A percentile compares a stretch with the other conserved stretches of the same genome.
These are phyloP conservation scores for Macrochelys suwanniensis DNA, from an alignment of 2,797 vertebrate species.

Conservation along the genomic window DNA sequence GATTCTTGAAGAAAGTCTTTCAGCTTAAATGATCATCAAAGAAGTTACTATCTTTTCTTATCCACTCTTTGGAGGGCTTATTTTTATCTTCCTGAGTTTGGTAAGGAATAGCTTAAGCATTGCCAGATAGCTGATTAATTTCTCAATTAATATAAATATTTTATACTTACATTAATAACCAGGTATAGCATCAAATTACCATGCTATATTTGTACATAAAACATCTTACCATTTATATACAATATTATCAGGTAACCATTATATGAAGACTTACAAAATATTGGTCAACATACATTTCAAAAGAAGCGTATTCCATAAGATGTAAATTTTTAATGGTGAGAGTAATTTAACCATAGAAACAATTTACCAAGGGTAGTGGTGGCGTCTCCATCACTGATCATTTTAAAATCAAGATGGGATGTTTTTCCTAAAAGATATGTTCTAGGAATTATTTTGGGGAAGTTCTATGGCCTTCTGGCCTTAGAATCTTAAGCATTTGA, in stretches of 20 bases:
- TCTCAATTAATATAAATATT: background rate
- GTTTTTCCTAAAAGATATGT: background rate
- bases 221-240: background rate
- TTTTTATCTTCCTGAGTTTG: background rate
- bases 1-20: background rate
- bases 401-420: background rate
- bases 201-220: background rate
- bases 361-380: too few relatives aligned
- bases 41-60: background rate
- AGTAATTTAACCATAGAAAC: background rate
- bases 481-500: background rate
- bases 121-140: too few relatives aligned
- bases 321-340: background rate
- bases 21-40: background rate
- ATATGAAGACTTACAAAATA: background rate
- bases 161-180: background rate
- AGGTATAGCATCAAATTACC: background rate
- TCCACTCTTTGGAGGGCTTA: background rate
- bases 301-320: background rate
- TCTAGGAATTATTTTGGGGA: too few relatives aligned
- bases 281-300: background rate
- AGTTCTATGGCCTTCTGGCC: background rate
- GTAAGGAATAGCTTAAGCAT: too few relatives aligned
- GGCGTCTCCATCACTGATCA: too few relatives aligned
- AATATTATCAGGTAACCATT: background rate